These are phyloP conservation scores for Marasmarcha lunaedactyla DNA, from an alignment of 2,888 invertebrate species.

Conservation along the genomic window DNA sequence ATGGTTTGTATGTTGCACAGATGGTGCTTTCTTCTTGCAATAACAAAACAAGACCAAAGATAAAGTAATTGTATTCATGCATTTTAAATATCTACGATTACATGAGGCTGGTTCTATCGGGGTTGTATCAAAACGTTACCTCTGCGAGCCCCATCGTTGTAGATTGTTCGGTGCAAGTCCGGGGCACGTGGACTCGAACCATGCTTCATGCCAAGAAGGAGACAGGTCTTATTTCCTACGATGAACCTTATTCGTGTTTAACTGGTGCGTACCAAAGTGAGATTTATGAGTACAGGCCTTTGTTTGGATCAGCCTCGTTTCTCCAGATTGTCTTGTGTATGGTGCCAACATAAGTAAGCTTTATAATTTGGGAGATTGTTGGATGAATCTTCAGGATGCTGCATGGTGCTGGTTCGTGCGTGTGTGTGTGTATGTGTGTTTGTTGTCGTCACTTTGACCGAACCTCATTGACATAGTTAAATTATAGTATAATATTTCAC, in stretches of 20 bases:
- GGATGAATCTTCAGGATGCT: background rate
- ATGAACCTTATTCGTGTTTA: no score
- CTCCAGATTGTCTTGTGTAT: slow-evolving; percentile 28
- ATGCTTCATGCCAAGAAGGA: no score
- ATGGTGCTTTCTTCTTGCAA: slow-evolving; percentile 32
- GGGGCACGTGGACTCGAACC: no score
- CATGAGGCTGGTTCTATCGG: background rate
- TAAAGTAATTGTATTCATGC: slow-evolving; percentile 36
- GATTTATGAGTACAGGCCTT: background rate
- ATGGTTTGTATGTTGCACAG: slow-evolving; percentile 14
- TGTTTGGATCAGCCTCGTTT: slow-evolving; percentile 10
- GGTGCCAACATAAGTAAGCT: slow-evolving; percentile 44
- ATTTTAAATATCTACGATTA: slow-evolving; percentile 13
- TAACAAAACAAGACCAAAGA: slow-evolving; percentile 54
- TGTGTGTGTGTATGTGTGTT: no score
- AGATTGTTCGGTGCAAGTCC: no score
- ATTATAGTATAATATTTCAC: no score
- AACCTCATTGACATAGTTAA: no score
- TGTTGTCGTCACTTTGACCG: no score
- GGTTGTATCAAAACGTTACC: background rate
- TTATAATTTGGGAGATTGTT: slow-evolving; percentile 15
- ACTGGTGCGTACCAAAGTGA: no score
- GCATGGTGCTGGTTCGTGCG: background rate
- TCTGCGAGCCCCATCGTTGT: background rate
- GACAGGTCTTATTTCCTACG: no score